Conservation (phyloP, 2,888 invertebrate species). For the Euplexia lucipara region DNA sequence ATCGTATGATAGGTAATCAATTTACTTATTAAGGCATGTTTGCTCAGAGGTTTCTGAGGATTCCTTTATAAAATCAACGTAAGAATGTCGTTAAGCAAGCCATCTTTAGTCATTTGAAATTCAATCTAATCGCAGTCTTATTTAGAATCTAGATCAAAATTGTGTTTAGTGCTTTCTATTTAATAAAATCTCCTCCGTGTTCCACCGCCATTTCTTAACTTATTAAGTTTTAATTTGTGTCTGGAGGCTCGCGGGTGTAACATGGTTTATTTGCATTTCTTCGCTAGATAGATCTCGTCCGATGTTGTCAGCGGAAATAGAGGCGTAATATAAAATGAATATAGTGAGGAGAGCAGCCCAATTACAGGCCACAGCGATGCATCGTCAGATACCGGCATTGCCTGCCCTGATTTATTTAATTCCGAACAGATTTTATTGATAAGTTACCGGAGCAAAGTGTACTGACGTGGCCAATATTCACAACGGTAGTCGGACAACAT, state of each 20-base stretch:
- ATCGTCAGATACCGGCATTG: constrained; percentile 62
- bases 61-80: constrained; percentile 17
- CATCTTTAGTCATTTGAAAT: constrained; percentile 27
- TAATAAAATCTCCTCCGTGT: constrained; percentile 9
- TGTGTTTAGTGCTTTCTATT: constrained; percentile 7
- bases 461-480: constrained; percentile 40
- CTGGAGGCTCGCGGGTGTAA: constrained; percentile 19
- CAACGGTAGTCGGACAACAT: constrained; percentile 18
- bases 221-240: constrained; percentile 52
- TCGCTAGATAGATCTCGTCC: constrained; percentile 59
- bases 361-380: constrained; percentile 72
- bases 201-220: constrained; percentile 11
- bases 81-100: constrained; percentile 6
- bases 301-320: constrained; percentile 74
- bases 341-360: constrained; percentile 64
- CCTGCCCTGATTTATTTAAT: constrained; percentile 69
- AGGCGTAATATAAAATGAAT: constrained; percentile 76
- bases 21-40: constrained; percentile 36
- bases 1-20: constrained; percentile 23
- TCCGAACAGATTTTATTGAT: constrained; percentile 66
- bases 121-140: constrained; percentile 17
- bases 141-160: constrained; percentile 23
- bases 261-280: constrained; percentile 64
- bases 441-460: constrained; percentile 43
- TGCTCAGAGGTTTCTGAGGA: constrained; percentile 17